phyloP scores from a whole-genome alignment of 2,797 vertebrate species.

The Danio aesculapii region DNA sequence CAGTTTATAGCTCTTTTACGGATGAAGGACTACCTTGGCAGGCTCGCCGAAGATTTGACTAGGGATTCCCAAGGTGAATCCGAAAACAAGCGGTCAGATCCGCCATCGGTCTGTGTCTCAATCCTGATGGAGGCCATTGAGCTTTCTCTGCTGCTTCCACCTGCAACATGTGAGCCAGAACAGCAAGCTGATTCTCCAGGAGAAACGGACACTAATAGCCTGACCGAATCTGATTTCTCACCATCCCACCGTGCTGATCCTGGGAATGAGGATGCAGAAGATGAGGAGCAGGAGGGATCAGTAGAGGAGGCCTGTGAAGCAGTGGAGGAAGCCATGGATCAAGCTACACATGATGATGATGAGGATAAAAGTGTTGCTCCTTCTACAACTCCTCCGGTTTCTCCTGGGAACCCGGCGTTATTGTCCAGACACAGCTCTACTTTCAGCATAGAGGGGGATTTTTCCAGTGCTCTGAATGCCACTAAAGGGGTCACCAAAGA shows the following conservation, averaged over 20 bases:
- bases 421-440: constrained; percentile 71
- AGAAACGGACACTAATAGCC: constrained; percentile 89
- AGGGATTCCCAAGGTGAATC: constrained; percentile 80
- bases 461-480: constrained; percentile 88
- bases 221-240: constrained; percentile 89
- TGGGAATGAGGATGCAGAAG: constrained; percentile 61
- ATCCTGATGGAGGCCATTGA: constrained; percentile 84
- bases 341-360: constrained; percentile 38
- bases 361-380: constrained; percentile 48
- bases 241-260: constrained; percentile 73
- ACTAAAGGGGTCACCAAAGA: constrained; percentile 95
- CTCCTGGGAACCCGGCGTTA: constrained; percentile 63
- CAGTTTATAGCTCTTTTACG: constrained; percentile 94
- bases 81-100: constrained; percentile 71
- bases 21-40: constrained; percentile 88
- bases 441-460: constrained; percentile 89
- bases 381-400: constrained; percentile 69
- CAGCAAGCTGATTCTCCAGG: constrained; percentile 76
- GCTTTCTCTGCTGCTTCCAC: constrained; percentile 87
- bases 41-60: constrained; percentile 85
- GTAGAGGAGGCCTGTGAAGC: constrained; percentile 89
- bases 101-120: constrained; percentile 82
- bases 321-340: constrained; percentile 79
- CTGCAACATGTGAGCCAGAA: constrained; percentile 71
- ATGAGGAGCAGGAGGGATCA: constrained; percentile 76